phyloP scores from a whole-genome alignment of 2,888 invertebrate species.

The Aradus depressus region DNA sequence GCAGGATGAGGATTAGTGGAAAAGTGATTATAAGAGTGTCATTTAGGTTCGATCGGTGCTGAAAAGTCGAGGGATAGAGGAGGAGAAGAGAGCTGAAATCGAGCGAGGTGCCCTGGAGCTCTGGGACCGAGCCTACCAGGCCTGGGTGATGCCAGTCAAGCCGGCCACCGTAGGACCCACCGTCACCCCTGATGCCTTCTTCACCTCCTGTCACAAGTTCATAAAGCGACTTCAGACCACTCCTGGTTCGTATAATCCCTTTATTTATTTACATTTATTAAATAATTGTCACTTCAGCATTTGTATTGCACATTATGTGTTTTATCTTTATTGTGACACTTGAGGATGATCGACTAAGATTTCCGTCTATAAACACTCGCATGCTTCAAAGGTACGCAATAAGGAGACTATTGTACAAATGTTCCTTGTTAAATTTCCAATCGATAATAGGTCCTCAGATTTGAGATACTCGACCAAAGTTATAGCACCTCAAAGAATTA shows the following conservation, averaged over 20 bases:
- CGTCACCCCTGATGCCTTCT: constrained; percentile 60
- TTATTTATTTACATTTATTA: too few relatives aligned
- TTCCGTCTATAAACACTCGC: too few relatives aligned
- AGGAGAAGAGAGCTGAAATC: constrained; percentile 65
- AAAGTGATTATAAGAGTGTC: neutral
- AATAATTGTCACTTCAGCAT: too few relatives aligned
- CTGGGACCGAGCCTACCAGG: constrained; percentile 88
- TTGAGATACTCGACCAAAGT: too few relatives aligned
- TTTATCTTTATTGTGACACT: too few relatives aligned
- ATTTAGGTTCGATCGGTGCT: constrained; percentile 61
- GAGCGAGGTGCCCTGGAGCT: constrained; percentile 82
- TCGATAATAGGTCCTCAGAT: too few relatives aligned
- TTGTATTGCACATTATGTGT: too few relatives aligned
- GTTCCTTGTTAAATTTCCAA: too few relatives aligned
- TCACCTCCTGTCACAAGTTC: constrained; percentile 59
- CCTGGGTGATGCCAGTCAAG: constrained; percentile 68
- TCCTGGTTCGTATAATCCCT: constrained; percentile 50
- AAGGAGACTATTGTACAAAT: too few relatives aligned
- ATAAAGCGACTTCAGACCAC: constrained; percentile 61
- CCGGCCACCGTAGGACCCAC: constrained; percentile 52
- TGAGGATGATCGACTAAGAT: too few relatives aligned
- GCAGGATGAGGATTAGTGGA: neutral
- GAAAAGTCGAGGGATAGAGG: constrained; percentile 68
- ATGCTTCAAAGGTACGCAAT: too few relatives aligned
- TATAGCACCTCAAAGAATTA: too few relatives aligned